Percentiles rank a stretch among this genome's conserved stretches.
Evolutionary conservation across 2,797 vertebrate genomes (phyloP).

Genomic region (Mastacembelus armatus): DNA sequence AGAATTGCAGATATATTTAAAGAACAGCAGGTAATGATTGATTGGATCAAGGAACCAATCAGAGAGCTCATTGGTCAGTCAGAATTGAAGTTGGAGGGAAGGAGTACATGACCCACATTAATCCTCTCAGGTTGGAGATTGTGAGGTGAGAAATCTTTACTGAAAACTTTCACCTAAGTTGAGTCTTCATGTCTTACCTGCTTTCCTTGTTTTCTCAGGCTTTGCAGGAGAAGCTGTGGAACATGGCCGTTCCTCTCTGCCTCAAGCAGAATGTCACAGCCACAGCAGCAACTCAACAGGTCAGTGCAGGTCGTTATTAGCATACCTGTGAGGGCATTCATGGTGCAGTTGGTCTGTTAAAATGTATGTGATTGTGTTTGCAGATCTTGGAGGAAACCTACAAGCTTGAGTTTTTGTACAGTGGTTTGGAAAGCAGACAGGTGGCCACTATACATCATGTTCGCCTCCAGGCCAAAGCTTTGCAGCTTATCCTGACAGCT

Average conservation of each 20-base stretch:
- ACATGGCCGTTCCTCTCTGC: conserved; percentile 93
- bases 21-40: no score
- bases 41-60: no score
- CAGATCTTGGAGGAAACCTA: conserved; percentile 97
- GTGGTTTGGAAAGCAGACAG: conserved; percentile 89
- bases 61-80: no score
- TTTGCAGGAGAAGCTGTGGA: conserved; percentile 96
- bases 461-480: conserved; percentile 92
- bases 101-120: no score
- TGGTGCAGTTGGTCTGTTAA: no score
- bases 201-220: conserved; percentile 80
- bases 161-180: no score
- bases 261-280: conserved; percentile 93
- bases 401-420: conserved; percentile 98
- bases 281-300: conserved; percentile 91
- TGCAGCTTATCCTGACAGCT: conserved; percentile 92
- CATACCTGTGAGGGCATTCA: not conserved
- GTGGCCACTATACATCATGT: conserved; percentile 95
- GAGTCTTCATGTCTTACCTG: not conserved
- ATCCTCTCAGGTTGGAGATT: no score
- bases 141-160: no score
- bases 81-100: no score
- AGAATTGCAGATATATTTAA: no score
- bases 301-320: conserved; percentile 48
- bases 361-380: conserved; percentile 18